Evolutionary conservation across 2,888 invertebrate species (phyloP).

Genomic region (Flexamia atlantica): DNA sequence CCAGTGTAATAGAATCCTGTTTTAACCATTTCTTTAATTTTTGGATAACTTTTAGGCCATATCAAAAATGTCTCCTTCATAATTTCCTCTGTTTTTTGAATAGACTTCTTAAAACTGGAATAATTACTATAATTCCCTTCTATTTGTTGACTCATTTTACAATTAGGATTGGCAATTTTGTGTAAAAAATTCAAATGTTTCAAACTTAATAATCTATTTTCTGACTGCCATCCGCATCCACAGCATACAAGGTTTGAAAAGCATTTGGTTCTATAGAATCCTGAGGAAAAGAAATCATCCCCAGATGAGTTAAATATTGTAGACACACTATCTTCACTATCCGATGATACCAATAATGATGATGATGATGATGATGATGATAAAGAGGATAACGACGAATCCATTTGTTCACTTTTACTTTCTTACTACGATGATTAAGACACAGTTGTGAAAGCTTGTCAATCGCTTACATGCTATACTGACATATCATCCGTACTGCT

Average conservation of each 20-base stretch:
- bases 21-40: conserved; percentile 4
- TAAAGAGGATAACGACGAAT: neutral
- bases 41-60: neutral
- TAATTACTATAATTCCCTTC: neutral
- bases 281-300: conserved; percentile 1
- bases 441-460: neutral
- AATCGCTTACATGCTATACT: neutral
- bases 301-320: neutral
- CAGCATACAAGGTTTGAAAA: conserved; percentile 18
- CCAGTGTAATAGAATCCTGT: conserved; percentile 16
- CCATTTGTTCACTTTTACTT: too few relatives aligned
- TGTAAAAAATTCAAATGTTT: conserved; percentile 28
- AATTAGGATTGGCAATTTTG: conserved; percentile 15
- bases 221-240: conserved; percentile 41
- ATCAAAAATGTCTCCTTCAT: conserved; percentile 21
- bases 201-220: neutral
- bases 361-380: neutral
- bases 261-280: conserved; percentile 26
- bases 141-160: neutral
- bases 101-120: neutral
- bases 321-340: neutral
- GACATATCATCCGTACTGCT: neutral
- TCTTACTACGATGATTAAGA: neutral
- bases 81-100: neutral
- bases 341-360: neutral